Evolutionary conservation across 2,797 vertebrate species (phyloP).

Genomic region (Steatocranus sp.): DNA sequence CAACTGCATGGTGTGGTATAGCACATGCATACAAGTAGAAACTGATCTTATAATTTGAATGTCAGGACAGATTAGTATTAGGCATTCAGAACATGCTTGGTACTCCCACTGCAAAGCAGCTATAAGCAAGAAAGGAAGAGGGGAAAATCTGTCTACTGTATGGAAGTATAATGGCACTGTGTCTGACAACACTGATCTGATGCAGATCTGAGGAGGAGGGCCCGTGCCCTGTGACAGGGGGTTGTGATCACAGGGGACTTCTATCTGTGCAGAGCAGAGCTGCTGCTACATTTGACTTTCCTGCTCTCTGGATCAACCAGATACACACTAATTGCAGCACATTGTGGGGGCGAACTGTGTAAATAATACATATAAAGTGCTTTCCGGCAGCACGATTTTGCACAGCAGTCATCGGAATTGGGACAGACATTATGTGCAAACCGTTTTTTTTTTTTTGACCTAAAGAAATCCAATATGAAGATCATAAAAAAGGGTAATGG

Average conservation of each 20-base stretch:
- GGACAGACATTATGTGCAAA: conserved; percentile 11
- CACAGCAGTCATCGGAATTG: conserved; percentile 16
- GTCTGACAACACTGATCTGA: conserved; percentile 39
- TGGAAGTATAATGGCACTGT: neutral
- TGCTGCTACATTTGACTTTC: neutral
- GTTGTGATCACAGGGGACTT: neutral
- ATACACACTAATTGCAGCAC: conserved; percentile 7
- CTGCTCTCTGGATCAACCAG: conserved; percentile 16
- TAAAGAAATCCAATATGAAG: conserved; percentile 8
- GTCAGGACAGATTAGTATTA: neutral
- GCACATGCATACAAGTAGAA: neutral
- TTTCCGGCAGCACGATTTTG: neutral
- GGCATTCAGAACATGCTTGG: neutral
- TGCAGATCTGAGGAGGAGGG: neutral
- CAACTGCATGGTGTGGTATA: neutral
- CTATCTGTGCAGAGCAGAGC: conserved; percentile 1
- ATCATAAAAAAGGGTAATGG: neutral
- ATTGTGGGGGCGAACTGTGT: neutral
- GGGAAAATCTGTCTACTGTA: neutral
- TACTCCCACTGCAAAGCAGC: neutral
- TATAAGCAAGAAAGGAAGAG: neutral
- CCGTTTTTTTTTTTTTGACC: neutral
- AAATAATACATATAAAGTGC: conserved; percentile 31
- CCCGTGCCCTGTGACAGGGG: neutral
- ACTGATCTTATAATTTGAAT: neutral